Evolutionary conservation across 2,113 vertebrate species (phyloP).

Genomic region (Brachionichthys hirsutus): DNA sequence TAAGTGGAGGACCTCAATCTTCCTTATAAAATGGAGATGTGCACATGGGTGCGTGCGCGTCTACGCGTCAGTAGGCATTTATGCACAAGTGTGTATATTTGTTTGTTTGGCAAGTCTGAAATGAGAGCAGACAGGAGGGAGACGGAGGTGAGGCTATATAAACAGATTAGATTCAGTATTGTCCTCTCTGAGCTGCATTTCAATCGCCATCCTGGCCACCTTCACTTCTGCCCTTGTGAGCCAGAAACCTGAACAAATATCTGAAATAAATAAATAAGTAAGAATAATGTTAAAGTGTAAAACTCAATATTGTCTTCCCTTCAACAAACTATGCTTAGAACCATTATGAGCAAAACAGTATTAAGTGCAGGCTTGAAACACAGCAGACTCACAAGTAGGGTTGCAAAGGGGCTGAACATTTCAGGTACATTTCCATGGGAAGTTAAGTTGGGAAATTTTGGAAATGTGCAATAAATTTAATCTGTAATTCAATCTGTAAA

Average conservation of each 20-base stretch:
- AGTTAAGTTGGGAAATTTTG: no score
- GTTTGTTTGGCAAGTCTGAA: conserved; percentile 61
- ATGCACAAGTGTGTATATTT: conserved; percentile 43
- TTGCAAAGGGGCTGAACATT: no score
- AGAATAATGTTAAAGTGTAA: not conserved
- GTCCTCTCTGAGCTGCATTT: conserved; percentile 53
- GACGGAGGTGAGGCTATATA: conserved; percentile 62
- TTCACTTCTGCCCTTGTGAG: conserved; percentile 33
- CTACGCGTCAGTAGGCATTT: conserved; percentile 5
- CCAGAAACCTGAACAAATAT: conserved; percentile 9
- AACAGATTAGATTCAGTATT: conserved; percentile 69
- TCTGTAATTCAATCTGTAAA: no score
- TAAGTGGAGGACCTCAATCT: conserved; percentile 56
- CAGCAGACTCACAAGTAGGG: no score
- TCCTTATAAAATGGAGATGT: conserved; percentile 37
- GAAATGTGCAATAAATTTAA: no score
- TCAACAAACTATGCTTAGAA: no score
- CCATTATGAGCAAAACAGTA: no score
- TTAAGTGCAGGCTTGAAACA: conserved; percentile 22
- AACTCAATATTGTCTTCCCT: not conserved
- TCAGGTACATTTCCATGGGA: no score
- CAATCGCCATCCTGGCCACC: conserved; percentile 35
- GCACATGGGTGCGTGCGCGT: not conserved
- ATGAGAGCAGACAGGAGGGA: conserved; percentile 56
- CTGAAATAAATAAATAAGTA: not conserved